phyloP scores from a whole-genome alignment of 2,113 vertebrate species.

The Pelvicachromis taeniatus region DNA sequence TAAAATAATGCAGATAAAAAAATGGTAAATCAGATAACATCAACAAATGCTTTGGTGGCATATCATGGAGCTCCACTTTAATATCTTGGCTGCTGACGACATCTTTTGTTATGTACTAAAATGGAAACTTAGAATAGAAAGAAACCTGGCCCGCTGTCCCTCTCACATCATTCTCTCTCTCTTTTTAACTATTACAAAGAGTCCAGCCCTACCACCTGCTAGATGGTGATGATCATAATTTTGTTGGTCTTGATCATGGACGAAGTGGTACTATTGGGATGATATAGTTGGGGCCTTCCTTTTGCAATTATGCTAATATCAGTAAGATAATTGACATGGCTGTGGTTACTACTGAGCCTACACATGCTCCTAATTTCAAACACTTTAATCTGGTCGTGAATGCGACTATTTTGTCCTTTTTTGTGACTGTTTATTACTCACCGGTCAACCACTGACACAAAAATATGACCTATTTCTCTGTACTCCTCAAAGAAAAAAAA shows the following conservation, averaged over 20 bases:
- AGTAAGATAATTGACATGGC: neutral
- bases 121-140: neutral
- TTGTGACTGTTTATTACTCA: too few relatives aligned
- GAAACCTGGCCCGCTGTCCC: neutral
- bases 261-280: neutral
- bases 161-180: neutral
- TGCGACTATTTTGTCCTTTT: neutral
- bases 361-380: neutral
- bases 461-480: neutral
- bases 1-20: neutral
- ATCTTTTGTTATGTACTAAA: neutral
- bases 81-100: neutral
- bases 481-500: neutral
- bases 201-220: neutral
- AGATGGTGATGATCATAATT: neutral
- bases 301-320: neutral
- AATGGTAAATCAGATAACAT: neutral
- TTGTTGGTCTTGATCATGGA: neutral
- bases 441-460: too few relatives aligned
- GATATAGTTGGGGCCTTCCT: neutral
- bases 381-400: neutral
- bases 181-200: neutral
- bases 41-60: neutral
- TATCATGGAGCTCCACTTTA: neutral
- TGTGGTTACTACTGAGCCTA: neutral